Conservation (phyloP, 37 sponge, comb jelly and placozoan species). For the Ianthella basta region DNA sequence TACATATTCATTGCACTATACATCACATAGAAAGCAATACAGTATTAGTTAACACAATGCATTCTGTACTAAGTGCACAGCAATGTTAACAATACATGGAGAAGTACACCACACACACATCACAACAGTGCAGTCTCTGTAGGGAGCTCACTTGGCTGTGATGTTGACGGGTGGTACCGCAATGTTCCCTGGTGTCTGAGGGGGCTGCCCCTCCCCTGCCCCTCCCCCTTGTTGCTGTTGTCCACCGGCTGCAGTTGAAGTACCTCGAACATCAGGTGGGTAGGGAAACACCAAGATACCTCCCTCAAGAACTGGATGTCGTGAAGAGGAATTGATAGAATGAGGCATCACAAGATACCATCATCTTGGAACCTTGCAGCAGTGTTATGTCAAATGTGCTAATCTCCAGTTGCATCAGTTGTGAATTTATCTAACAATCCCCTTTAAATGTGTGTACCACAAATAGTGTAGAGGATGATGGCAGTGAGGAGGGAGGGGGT, state of each 20-base stretch:
- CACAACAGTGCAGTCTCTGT: not conserved
- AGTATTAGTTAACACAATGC: too few species aligned
- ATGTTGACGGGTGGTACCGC: constrained; percentile 39
- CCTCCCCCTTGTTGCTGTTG: not conserved
- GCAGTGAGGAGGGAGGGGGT: too few species aligned
- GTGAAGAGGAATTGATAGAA: not conserved
- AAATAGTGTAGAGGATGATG: too few species aligned
- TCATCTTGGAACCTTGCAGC: too few species aligned
- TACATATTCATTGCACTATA: not conserved
- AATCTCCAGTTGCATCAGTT: too few species aligned
- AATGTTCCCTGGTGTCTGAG: constrained; percentile 28
- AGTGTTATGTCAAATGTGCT: too few species aligned
- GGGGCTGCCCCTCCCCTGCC: not conserved
- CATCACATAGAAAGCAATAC: not conserved
- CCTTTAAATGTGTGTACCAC: too few species aligned
- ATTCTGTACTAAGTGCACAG: too few species aligned
- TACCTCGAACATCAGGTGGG: not conserved
- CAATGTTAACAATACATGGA: too few species aligned
- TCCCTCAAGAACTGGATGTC: not conserved
- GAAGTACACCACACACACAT: not conserved
- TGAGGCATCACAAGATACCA: too few species aligned
- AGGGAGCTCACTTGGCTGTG: constrained; percentile 57
- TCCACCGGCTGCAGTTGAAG: not conserved
- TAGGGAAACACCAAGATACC: not conserved
- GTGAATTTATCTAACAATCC: too few species aligned